Conservation (phyloP, 2,888 invertebrate species). For the Drosophila neotestacea region DNA sequence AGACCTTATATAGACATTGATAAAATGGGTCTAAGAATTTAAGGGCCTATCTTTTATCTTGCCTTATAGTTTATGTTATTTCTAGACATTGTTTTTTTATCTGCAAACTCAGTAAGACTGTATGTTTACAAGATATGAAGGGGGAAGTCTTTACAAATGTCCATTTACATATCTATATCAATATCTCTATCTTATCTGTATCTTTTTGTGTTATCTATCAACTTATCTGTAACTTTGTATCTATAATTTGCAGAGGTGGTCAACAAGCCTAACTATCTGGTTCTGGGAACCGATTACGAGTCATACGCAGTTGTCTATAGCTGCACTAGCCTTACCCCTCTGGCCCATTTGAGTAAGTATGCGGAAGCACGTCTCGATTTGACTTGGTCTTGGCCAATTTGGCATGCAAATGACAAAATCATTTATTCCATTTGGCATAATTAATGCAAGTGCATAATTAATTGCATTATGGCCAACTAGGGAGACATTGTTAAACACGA, state of each 20-base stretch:
- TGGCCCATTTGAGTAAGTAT: constrained; percentile 81
- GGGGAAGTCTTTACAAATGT: no score
- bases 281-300: constrained; percentile 88
- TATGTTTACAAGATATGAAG: no score
- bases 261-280: constrained; percentile 85
- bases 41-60: no score
- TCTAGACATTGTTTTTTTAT: no score
- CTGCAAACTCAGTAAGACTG: no score
- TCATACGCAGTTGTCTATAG: constrained; percentile 88
- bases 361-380: constrained; percentile 32
- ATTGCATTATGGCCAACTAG: constrained; percentile 47
- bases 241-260: constrained; percentile 39
- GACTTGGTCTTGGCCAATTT: constrained; percentile 52
- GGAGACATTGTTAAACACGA: constrained; percentile 36
- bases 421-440: constrained; percentile 67
- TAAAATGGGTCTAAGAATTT: no score
- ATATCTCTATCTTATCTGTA: neutral
- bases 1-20: no score
- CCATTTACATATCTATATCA: neutral
- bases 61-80: no score
- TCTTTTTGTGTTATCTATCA: neutral
- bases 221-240: neutral
- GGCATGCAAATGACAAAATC: constrained; percentile 62
- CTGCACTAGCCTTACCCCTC: constrained; percentile 84
- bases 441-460: constrained; percentile 57